Evolutionary conservation across 2,113 vertebrate species (phyloP).

Genomic region (Thermophis baileyi): DNA sequence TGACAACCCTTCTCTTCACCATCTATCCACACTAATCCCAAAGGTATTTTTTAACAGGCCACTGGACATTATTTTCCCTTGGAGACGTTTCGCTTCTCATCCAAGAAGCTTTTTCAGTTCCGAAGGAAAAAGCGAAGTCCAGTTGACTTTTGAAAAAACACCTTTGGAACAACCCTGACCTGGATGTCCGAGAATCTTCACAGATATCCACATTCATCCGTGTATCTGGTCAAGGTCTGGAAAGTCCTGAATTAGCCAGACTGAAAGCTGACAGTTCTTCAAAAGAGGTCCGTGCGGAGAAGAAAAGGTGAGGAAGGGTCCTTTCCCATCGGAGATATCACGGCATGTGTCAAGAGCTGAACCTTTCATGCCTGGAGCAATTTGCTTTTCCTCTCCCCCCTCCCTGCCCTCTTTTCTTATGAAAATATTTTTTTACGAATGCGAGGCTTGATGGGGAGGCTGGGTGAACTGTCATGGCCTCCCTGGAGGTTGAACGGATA

Average conservation of each 20-base stretch:
- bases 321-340: not conserved
- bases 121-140: too few species aligned
- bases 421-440: not conserved
- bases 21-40: too few species aligned
- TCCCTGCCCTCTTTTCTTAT: not conserved
- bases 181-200: too few species aligned
- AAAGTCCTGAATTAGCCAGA: not conserved
- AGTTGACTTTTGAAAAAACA: too few species aligned
- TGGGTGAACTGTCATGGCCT: not conserved
- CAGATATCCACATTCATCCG: too few species aligned
- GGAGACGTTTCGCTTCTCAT: too few species aligned
- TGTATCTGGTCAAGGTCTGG: not conserved
- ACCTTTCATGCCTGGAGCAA: not conserved
- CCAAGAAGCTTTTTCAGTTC: too few species aligned
- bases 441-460: not conserved
- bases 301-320: not conserved
- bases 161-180: too few species aligned
- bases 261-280: not conserved
- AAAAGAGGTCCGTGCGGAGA: not conserved
- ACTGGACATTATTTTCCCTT: too few species aligned
- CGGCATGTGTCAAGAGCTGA: not conserved
- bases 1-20: not conserved
- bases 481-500: not conserved
- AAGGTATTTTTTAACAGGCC: too few species aligned
- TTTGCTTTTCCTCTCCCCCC: not conserved